A percentile compares a stretch with the other conserved stretches of the same genome.
phyloP scores from a whole-genome alignment of 2,113 vertebrate genomes.

The Saccopteryx leptura region DNA sequence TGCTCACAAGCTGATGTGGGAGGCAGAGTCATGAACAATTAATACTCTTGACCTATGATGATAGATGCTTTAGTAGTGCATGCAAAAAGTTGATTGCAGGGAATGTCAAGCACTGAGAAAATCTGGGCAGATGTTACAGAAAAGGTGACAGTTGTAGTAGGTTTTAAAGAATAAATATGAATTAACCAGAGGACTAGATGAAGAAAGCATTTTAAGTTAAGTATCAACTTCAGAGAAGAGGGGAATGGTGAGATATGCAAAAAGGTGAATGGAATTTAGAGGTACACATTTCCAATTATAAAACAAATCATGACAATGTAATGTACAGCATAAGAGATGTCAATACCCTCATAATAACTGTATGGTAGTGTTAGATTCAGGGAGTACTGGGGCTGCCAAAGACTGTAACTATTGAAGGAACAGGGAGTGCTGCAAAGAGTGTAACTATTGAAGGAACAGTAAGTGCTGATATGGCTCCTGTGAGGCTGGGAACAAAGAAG shows the following conservation, averaged over 20 bases:
- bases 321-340: not conserved
- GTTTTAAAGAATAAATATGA: slow-evolving; percentile 27
- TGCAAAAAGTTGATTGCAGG: not conserved
- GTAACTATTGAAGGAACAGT: too few relatives aligned
- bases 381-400: too few relatives aligned
- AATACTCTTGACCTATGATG: not conserved
- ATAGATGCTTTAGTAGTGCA: not conserved
- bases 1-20: not conserved
- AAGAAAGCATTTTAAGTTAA: slow-evolving; percentile 42
- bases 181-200: slow-evolving; percentile 32
- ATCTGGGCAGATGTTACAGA: slow-evolving; percentile 31
- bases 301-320: not conserved
- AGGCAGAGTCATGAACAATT: not conserved
- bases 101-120: slow-evolving; percentile 28
- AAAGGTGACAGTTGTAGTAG: not conserved
- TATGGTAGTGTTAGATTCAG: too few relatives aligned
- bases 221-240: not conserved
- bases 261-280: not conserved
- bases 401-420: too few relatives aligned
- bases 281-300: not conserved
- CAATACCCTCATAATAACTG: not conserved
- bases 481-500: too few relatives aligned
- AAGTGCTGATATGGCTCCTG: too few relatives aligned
- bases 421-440: too few relatives aligned
- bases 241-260: not conserved